These are phyloP conservation scores for Electrona antarctica DNA, from an alignment of 2,113 vertebrate genomes.

Conservation along the genomic window DNA sequence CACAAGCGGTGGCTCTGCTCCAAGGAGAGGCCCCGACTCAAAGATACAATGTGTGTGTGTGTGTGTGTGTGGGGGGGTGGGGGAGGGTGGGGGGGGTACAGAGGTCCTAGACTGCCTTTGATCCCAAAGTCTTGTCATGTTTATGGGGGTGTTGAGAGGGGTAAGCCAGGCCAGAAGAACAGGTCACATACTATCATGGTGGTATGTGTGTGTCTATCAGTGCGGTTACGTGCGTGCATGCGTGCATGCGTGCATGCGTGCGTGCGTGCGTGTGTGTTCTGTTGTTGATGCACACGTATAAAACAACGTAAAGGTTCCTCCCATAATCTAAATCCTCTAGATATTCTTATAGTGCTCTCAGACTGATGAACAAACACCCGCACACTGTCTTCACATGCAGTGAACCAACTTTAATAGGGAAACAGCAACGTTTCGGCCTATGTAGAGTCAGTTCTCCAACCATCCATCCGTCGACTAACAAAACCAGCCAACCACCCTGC, in stretches of 20 bases:
- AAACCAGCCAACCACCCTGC: no score
- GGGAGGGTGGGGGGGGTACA: constrained; percentile 19
- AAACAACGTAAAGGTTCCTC: constrained; percentile 19
- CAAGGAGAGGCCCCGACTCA: constrained; percentile 22
- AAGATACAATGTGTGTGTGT: not conserved
- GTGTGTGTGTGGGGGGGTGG: constrained; percentile 30
- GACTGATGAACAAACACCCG: no score
- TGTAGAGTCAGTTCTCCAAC: no score
- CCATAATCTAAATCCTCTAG: not conserved
- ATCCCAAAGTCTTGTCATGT: constrained; percentile 81
- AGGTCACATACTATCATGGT: constrained; percentile 69
- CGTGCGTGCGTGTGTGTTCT: constrained; percentile 29
- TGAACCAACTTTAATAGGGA: no score
- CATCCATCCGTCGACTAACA: no score
- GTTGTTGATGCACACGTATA: constrained; percentile 13
- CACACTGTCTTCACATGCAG: no score
- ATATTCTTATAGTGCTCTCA: no score
- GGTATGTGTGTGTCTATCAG: constrained; percentile 47
- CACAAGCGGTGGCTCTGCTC: constrained; percentile 32
- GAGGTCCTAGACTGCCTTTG: constrained; percentile 71
- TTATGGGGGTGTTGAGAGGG: constrained; percentile 82
- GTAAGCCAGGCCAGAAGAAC: constrained; percentile 74
- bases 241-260: not conserved
- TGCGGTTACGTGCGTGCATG: constrained; percentile 19
- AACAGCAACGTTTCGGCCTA: no score